These are phyloP conservation scores for Dynastes maya DNA, from an alignment of 2,888 invertebrate species.

Conservation along the genomic window DNA sequence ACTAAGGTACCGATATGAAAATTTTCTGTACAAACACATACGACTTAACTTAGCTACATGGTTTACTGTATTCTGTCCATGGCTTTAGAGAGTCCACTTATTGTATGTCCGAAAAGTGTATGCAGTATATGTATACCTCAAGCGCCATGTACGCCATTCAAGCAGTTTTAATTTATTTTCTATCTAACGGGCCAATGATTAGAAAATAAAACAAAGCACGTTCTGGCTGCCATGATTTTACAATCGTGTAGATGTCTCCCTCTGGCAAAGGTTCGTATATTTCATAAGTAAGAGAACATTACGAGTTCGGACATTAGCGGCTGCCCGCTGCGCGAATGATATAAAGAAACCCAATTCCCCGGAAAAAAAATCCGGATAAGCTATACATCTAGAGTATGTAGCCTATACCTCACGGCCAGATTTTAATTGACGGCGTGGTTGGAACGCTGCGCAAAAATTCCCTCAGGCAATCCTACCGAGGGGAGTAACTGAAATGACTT, in stretches of 20 bases:
- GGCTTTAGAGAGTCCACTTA: not conserved
- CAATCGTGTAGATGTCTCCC: constrained; percentile 39
- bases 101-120: not conserved
- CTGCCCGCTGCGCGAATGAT: constrained; percentile 40
- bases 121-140: constrained; percentile 3
- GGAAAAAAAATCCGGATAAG: constrained; percentile 22
- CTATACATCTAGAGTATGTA: not conserved
- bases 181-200: constrained; percentile 35
- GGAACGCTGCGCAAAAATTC: constrained; percentile 24
- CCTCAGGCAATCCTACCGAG: constrained; percentile 6
- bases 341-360: too few species aligned
- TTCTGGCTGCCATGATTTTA: constrained; percentile 29
- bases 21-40: too few species aligned
- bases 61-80: not conserved
- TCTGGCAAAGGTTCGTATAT: constrained; percentile 35
- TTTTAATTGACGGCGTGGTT: constrained; percentile 30
- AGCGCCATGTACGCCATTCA: constrained; percentile 24
- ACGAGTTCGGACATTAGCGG: constrained; percentile 27
- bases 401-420: constrained; percentile 5
- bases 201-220: constrained; percentile 37
- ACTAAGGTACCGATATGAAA: too few species aligned
- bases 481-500: constrained; percentile 26
- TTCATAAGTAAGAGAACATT: constrained; percentile 33
- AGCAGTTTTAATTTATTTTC: constrained; percentile 35
- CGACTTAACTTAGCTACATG: too few species aligned